phyloP scores from a whole-genome alignment of 2,113 vertebrate genomes.

The Phalacrocorax brasilianus region DNA sequence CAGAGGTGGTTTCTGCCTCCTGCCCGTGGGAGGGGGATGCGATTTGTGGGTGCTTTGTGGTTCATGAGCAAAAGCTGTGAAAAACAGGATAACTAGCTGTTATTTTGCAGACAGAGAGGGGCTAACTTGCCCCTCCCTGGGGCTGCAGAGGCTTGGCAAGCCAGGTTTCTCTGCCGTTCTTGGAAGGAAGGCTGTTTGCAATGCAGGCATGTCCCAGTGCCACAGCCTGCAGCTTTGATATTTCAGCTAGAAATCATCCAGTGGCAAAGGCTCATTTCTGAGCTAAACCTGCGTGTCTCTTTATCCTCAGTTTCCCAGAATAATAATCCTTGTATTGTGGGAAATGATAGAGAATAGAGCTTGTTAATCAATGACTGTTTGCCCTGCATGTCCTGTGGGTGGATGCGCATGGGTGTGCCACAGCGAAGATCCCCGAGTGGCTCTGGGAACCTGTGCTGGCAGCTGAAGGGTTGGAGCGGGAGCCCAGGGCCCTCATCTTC shows the following conservation, averaged over 20 bases:
- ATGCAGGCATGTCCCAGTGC: not conserved
- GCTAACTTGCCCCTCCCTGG: not conserved
- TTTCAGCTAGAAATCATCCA: not conserved
- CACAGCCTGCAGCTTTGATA: not conserved
- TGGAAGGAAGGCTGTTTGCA: too few relatives aligned
- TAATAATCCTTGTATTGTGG: not conserved
- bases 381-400: not conserved
- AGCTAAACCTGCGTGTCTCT: fast-evolving
- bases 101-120: not conserved
- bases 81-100: not conserved
- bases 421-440: fast-evolving
- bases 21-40: not conserved
- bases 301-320: not conserved
- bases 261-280: not conserved
- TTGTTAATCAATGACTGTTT: too few relatives aligned
- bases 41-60: not conserved
- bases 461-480: not conserved
- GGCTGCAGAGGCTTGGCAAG: not conserved
- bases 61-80: not conserved
- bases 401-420: not conserved
- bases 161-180: too few relatives aligned
- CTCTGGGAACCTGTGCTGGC: not conserved
- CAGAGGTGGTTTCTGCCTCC: not conserved
- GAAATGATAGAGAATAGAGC: not conserved
- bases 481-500: not conserved